Base-by-base conservation (phyloP, 2,797 vertebrate species). In the Denticeps clupeoides region DNA sequence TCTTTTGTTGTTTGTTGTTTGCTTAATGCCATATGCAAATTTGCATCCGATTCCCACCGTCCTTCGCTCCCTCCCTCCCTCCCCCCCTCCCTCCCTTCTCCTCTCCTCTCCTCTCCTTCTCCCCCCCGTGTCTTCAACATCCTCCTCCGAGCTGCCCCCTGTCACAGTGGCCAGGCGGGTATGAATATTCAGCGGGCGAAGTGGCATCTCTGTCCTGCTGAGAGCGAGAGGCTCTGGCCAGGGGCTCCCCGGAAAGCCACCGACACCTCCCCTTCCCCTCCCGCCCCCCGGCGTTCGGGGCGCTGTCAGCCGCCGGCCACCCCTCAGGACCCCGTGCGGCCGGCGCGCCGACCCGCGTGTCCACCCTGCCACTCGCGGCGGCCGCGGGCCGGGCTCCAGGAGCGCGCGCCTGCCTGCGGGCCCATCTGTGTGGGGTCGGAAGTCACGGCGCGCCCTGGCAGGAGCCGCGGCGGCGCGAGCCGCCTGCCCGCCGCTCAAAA, bases 161-260 rank as follows among this genome's bases (percentile, higher is more conserved):
- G 35, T 74, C 82, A 75, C 74, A 75, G 71, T 66, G 79, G 79
- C 84, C 86, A 90, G 83, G 84, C 86, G 80, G 87, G 78, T 79
- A 93, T 91, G 89, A 93, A 94, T 93, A 97, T 93, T 93, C 89
- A 93, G 73, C 56, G 88, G 87, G 71, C 68, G 42, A 75, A 82
- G 72, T 85, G 62, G 78, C 59, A 64, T 76, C 67, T 75, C 75
- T 74, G n/a, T 77, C 86, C 79, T 54, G 79, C 70, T 82, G 87
- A 47, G 77, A 74, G 64, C 16, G 32, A 31, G 28, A 31, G 76
- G 82, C 73, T 77, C 75, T 41, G 67, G 78, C 81, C 73, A 68
- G 79, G 74, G 71, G 77, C 79, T 83, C 79, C 75, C 78, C 64
- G 65, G 80, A 85, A 77, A 85, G 5, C 46, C 27, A 33, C 27